phyloP scores from a whole-genome alignment of 1,140 invertebrate genomes.

The Vanessa tameamea region DNA sequence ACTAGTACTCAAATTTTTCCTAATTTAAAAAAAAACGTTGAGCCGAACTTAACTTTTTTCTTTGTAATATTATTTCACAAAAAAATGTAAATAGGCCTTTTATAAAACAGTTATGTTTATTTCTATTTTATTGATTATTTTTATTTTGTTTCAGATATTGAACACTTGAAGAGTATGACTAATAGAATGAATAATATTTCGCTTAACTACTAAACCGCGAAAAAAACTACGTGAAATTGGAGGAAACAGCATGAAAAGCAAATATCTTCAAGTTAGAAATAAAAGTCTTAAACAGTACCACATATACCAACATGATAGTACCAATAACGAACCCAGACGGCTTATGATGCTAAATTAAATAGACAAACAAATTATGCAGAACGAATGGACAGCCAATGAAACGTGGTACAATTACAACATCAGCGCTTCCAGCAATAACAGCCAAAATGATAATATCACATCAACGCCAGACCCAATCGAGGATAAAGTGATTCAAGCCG shows the following conservation, averaged over 20 bases:
- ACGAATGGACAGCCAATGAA: conserved; percentile 56
- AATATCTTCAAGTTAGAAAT: conserved; percentile 20
- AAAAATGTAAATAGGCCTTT: too few relatives aligned
- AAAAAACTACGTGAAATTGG: background rate
- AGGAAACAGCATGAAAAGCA: conserved; percentile 39
- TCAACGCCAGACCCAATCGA: conserved; percentile 81
- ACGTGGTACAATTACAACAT: conserved; percentile 52
- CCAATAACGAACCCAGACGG: conserved; percentile 47
- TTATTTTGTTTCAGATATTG: conserved; percentile 19
- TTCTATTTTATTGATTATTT: background rate
- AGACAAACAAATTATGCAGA: conserved; percentile 62
- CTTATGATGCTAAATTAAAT: conserved; percentile 65
- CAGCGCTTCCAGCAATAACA: conserved; percentile 39
- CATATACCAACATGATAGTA: conserved; percentile 48
- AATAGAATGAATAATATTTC: background rate
- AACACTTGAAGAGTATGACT: conserved; percentile 1
- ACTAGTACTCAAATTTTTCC: too few relatives aligned
- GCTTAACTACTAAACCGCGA: background rate
- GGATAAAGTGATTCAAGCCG: conserved; percentile 85
- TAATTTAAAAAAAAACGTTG: too few relatives aligned
- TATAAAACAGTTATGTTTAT: too few relatives aligned
- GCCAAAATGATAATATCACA: conserved; percentile 43
- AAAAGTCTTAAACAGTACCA: conserved; percentile 25
- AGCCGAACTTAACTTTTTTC: too few relatives aligned
- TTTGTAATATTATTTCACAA: too few relatives aligned